A percentile compares a stretch with the other conserved stretches of the same genome.
These are phyloP conservation scores for Pocillopora meandrina DNA, from an alignment of 92 coral and sea anemone genomes.

Conservation along the genomic window DNA sequence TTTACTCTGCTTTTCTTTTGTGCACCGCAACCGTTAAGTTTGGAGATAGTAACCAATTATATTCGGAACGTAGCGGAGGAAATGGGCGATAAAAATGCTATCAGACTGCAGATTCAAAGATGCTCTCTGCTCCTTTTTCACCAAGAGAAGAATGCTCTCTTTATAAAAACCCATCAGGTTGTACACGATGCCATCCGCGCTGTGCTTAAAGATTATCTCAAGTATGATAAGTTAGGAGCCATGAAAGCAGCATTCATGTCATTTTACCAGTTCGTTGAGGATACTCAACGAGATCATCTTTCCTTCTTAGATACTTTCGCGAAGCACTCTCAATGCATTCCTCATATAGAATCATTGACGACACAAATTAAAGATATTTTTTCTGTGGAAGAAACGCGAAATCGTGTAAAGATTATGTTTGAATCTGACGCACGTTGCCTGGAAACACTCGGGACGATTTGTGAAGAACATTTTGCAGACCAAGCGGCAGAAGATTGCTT, in stretches of 20 bases:
- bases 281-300: no score
- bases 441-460: neutral
- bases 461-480: neutral
- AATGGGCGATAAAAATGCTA: neutral
- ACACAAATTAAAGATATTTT: neutral
- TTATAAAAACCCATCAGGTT: constrained; percentile 11
- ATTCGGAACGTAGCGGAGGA: neutral
- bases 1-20: neutral
- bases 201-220: neutral
- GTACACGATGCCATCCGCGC: neutral
- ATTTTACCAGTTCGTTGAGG: neutral
- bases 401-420: no score
- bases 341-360: no score
- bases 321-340: no score
- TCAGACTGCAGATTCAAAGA: neutral
- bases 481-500: neutral
- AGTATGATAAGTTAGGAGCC: neutral
- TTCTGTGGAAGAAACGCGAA: neutral
- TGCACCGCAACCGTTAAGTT: constrained; percentile 14
- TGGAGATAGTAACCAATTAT: neutral
- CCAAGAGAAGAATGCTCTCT: neutral
- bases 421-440: neutral
- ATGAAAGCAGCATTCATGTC: neutral
- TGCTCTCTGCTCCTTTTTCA: constrained; percentile 9
- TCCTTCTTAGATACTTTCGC: no score